These are phyloP conservation scores for Drosophila histrio DNA, from an alignment of 2,888 invertebrate species.

Conservation along the genomic window DNA sequence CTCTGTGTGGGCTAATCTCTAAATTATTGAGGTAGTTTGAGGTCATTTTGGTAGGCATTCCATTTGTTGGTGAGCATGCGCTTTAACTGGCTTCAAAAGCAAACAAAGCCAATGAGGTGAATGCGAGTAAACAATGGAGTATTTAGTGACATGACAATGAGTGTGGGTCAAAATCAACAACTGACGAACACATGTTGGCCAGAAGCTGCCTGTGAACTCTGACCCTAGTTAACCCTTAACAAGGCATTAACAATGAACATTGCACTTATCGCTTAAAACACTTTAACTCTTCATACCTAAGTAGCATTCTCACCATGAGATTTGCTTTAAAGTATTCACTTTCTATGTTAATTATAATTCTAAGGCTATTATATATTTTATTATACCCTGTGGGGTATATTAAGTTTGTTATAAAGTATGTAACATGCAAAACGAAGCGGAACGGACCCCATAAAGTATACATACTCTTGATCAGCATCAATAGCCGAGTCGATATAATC, in stretches of 20 bases:
- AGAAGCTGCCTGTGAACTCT: neutral
- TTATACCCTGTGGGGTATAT: too few relatives aligned
- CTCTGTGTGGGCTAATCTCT: slow-evolving; percentile 50
- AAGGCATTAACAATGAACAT: neutral
- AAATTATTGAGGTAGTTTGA: slow-evolving; percentile 66
- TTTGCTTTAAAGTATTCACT: too few relatives aligned
- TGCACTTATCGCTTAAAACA: neutral
- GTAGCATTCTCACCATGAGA: too few relatives aligned
- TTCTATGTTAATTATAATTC: too few relatives aligned
- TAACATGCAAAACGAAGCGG: too few relatives aligned
- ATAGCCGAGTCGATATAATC: too few relatives aligned
- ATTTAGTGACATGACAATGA: slow-evolving; percentile 1
- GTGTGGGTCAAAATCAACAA: slow-evolving; percentile 27
- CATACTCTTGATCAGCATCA: too few relatives aligned
- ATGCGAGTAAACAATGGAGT: slow-evolving; percentile 37
- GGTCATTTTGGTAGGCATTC: slow-evolving; percentile 32
- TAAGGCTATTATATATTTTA: too few relatives aligned
- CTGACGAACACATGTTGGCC: neutral
- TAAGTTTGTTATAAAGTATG: too few relatives aligned
- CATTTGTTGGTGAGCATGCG: slow-evolving; percentile 56
- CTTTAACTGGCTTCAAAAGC: slow-evolving; percentile 2
- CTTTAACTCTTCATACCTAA: too few relatives aligned
- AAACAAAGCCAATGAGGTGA: slow-evolving; percentile 9
- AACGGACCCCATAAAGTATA: too few relatives aligned
- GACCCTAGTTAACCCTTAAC: neutral